Base-by-base conservation (phyloP, 2,888 invertebrate genomes). In the Pseudanteris insignis region DNA sequence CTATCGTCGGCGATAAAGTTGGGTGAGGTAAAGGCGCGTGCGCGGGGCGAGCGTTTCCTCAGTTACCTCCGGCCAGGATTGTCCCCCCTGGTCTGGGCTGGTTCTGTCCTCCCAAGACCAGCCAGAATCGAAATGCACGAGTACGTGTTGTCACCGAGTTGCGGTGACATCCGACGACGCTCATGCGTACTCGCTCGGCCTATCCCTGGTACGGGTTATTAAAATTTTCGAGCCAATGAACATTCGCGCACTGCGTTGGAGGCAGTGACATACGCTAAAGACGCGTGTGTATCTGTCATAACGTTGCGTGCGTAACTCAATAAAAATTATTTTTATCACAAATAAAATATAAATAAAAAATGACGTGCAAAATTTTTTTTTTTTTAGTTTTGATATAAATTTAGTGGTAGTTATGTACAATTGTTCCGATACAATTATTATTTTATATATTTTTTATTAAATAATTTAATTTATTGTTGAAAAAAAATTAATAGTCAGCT, bases 181-280 rank as follows among this genome's bases (percentile, higher is more conserved):
- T 74, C 79, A 79, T 79, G 79, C 79, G 79, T 79, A 77, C 75
- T 77, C 59, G 66, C 64, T 50, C 68, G 71, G 67, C 79, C 79
- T 78, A 79, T 79, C 79, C 71, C 51, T 54, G 62, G 33, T 63
- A 59, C 64, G 66, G 70, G 69, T 76, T 77, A 77, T 77, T 77
- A 77, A 77, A 77, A 77, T 76, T 78, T 76, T 76, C 69, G 70
- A 76, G 66, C 77, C 77, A 78, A 78, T 77, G 70, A 70, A 68
- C 68, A 70, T 57, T 62, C 67, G 61, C 65, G 65, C 30, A 48
- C 30, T 26, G 25, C 29, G 43, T 29, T 14, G 60, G 55, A 58
- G 63, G 63, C 63, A 63, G 63, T 63, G 59, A 59, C 59, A 59
- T 24, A 41, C 36, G 40, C 30, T 28, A 21, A 33, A 33, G 29